Evolutionary conservation across 2,888 invertebrate species (phyloP).

Genomic region (Polydesmus complanatus): DNA sequence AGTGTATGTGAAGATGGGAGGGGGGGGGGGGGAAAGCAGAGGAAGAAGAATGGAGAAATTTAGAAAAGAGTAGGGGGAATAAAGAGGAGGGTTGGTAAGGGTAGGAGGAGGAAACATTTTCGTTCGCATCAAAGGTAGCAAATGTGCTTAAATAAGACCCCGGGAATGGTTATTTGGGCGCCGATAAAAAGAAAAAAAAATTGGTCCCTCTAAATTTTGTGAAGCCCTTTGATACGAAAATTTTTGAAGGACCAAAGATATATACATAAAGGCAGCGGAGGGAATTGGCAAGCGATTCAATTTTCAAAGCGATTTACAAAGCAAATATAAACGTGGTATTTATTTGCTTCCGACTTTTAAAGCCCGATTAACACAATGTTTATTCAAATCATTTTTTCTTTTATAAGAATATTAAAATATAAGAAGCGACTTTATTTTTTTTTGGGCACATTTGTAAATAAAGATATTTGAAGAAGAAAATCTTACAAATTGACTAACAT

Average conservation of each 20-base stretch:
- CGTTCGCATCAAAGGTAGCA: not conserved
- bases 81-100: not conserved
- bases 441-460: too few relatives aligned
- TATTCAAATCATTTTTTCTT: too few relatives aligned
- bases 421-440: too few relatives aligned
- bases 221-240: not conserved
- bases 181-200: too few relatives aligned
- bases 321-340: not conserved
- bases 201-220: too few relatives aligned
- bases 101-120: not conserved
- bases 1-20: not conserved
- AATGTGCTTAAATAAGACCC: not conserved
- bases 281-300: not conserved
- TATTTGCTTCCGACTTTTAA: not conserved
- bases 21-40: not conserved
- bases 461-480: too few relatives aligned
- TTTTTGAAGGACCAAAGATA: not conserved
- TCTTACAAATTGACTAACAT: too few relatives aligned
- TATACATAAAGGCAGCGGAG: too few relatives aligned
- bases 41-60: too few relatives aligned
- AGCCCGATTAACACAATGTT: too few relatives aligned
- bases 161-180: not conserved
- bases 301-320: not conserved
- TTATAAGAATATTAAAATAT: too few relatives aligned
- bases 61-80: not conserved